Percentiles rank a stretch among this genome's conserved stretches.
Evolutionary conservation across 2,797 vertebrate species (phyloP).

Genomic region (Crocidura indochinensis): DNA sequence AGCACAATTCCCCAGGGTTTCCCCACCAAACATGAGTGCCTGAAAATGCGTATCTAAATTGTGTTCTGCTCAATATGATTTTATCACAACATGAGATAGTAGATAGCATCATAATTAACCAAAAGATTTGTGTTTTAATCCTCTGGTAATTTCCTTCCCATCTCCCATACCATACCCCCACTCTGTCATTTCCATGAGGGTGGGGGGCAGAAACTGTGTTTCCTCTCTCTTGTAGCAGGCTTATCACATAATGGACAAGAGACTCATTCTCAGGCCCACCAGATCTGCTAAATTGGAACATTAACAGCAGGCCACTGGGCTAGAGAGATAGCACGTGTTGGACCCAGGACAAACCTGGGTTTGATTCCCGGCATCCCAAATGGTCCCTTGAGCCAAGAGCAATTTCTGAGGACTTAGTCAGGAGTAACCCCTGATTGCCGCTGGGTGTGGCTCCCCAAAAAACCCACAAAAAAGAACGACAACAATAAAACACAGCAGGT

Average conservation of each 20-base stretch:
- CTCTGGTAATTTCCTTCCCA: not conserved
- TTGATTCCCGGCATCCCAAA: no score
- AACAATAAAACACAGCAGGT: no score
- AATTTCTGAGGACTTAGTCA: no score
- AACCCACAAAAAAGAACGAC: no score
- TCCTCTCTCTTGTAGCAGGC: not conserved
- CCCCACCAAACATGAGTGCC: not conserved
- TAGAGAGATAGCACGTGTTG: no score
- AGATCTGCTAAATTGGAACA: not conserved
- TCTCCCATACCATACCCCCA: not conserved
- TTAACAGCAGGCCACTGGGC: not conserved
- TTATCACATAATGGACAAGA: not conserved
- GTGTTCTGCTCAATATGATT: constrained; percentile 15
- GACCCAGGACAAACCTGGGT: no score
- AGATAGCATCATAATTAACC: not conserved
- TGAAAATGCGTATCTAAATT: not conserved
- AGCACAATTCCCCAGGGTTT: not conserved
- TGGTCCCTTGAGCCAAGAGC: no score
- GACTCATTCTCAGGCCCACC: not conserved
- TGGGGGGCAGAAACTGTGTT: not conserved
- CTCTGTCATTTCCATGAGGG: not conserved
- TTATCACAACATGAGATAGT: not conserved
- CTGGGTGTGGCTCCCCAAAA: no score
- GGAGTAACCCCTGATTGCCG: no score
- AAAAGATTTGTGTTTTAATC: not conserved